Evolutionary conservation across 1,140 invertebrate genomes (phyloP).

Genomic region (Drosophila ambigua): DNA sequence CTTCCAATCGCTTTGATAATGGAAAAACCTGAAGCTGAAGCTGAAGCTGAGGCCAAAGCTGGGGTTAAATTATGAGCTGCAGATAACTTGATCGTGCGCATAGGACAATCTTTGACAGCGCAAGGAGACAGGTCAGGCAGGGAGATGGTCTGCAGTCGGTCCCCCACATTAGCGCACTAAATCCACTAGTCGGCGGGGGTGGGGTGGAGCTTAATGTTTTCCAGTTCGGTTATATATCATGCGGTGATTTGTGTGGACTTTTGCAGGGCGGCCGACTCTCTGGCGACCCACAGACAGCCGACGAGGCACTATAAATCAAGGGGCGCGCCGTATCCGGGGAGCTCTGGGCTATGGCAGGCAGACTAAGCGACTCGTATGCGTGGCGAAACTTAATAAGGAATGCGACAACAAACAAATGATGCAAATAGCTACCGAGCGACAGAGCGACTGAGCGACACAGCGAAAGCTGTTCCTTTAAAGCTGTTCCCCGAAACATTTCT

Average conservation of each 20-base stretch:
- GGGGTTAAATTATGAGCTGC: neutral
- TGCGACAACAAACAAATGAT: conserved; percentile 57
- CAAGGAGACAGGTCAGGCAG: neutral
- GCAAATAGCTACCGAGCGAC: conserved; percentile 19
- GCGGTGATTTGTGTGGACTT: conserved; percentile 73
- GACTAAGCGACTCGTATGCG: conserved; percentile 19
- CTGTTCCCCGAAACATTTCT: conserved; percentile 59
- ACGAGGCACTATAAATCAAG: conserved; percentile 65
- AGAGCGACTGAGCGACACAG: conserved; percentile 13
- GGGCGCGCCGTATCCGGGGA: conserved; percentile 23
- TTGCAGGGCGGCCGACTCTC: conserved; percentile 44
- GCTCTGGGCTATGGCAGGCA: conserved; percentile 22
- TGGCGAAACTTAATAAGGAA: conserved; percentile 67
- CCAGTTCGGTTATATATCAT: conserved; percentile 64
- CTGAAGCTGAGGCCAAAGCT: neutral
- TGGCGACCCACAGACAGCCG: conserved; percentile 49
- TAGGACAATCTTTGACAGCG: neutral
- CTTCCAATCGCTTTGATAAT: conserved; percentile 34
- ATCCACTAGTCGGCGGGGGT: conserved; percentile 20
- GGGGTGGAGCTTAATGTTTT: conserved; percentile 50
- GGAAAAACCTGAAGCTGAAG: conserved; percentile 22
- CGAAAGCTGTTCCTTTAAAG: conserved; percentile 47
- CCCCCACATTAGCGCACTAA: conserved; percentile 40
- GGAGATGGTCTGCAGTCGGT: no score
- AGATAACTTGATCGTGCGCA: neutral